Conservation (phyloP, 2,113 vertebrate species). For the Pyxicephalus adspersus region DNA sequence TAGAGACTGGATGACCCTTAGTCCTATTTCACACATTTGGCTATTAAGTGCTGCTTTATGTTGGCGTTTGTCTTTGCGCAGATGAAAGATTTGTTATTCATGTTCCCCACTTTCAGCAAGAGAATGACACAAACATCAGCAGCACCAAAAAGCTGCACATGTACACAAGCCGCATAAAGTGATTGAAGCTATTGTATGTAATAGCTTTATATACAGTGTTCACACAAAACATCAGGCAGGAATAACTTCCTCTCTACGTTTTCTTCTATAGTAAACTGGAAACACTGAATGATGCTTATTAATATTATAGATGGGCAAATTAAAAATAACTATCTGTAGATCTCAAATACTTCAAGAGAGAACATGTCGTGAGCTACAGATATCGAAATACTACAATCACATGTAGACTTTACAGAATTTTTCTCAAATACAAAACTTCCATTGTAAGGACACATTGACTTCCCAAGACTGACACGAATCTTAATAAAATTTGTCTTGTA, state of each 20-base stretch:
- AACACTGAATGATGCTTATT: constrained; percentile 31
- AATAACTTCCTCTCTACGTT: constrained; percentile 4
- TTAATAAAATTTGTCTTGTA: constrained; percentile 6
- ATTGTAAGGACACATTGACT: constrained; percentile 7
- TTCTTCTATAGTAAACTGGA: constrained; percentile 8
- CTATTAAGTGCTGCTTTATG: no score
- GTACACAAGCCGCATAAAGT: no score
- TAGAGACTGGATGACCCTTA: background rate
- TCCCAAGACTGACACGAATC: constrained; percentile 9
- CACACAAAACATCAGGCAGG: constrained; percentile 18
- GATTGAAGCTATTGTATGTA: background rate
- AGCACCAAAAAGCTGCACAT: no score
- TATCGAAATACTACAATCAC: constrained; percentile 35
- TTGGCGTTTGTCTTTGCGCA: no score
- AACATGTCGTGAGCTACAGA: constrained; percentile 19
- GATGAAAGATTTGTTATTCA: no score
- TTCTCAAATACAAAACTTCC: constrained; percentile 33
- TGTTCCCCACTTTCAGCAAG: no score
- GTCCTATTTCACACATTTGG: no score
- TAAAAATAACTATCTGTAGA: constrained; percentile 1
- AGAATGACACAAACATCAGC: no score
- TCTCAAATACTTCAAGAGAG: constrained; percentile 21
- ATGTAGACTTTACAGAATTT: constrained; percentile 36
- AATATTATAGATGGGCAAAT: background rate
- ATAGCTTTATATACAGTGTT: constrained; percentile 24